Conservation (phyloP, 2,113 vertebrate genomes). For the Macroglossus sobrinus region DNA sequence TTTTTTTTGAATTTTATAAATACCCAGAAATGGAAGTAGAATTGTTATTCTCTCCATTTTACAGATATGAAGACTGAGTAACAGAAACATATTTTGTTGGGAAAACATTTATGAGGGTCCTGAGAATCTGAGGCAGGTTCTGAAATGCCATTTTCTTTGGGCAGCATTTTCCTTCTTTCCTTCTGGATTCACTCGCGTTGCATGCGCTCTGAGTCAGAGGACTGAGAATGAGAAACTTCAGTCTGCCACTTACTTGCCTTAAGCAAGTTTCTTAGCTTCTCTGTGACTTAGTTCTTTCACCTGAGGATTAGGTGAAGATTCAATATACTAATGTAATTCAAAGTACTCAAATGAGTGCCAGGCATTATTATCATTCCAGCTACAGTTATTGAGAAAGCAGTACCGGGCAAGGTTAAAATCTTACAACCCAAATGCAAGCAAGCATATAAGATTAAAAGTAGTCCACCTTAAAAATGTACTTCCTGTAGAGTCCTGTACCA, state of each 20-base stretch:
- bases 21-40: not conserved
- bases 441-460: not conserved
- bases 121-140: not conserved
- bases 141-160: not conserved
- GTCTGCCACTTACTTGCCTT: not conserved
- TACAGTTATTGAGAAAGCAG: not conserved
- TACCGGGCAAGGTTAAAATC: not conserved
- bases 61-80: not conserved
- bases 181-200: not conserved
- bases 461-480: not conserved
- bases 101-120: not conserved
- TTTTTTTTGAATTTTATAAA: not conserved
- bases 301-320: not conserved
- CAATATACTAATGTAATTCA: not conserved
- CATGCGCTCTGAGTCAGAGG: too few relatives aligned
- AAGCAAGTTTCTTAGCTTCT: not conserved
- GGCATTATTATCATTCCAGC: not conserved
- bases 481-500: not conserved
- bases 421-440: not conserved
- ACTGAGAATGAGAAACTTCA: not conserved
- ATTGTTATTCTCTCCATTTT: not conserved
- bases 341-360: not conserved
- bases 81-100: not conserved
- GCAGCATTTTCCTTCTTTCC: not conserved
- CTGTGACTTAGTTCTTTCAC: not conserved